Evolutionary conservation across 2,113 vertebrate genomes (phyloP), one percentile per base, ranked within the genome.

Genomic region (Raja brachyura): DNA sequence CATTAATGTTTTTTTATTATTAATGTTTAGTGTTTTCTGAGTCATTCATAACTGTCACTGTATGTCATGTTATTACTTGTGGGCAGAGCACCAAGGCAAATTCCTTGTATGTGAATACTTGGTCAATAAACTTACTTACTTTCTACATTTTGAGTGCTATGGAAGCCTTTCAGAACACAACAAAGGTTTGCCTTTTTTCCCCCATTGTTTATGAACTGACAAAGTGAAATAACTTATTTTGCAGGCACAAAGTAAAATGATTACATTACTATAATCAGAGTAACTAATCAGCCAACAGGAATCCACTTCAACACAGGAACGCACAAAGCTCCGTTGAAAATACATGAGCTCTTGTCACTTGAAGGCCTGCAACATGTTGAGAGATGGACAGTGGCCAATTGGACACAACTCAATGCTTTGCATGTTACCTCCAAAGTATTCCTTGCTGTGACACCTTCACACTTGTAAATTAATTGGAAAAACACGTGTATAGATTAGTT

Each of bases 391-490:
- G 61, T 66, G 88, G 88, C 59, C 20, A 48, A 18, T 92, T 25
- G 31, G 22, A 73, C 18, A 92, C 66, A 92, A 92, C 70, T 70
- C 68, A 94, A 94, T 94, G 85, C 93, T 81, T 93, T 94, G 79
- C 70, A 93, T 93, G 77, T 93, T 93, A 94, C 95, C 94, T 70
- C 83, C 93, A 63, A 93, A 59, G 31, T 31, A 11, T 85, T 81
- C 66, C 66, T 63, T 70, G 33, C 93, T 73, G 78, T n/a, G 93
- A 93, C 93, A 94, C 94, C 95, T 96, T 95, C 94, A 94, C 94
- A 94, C 93, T 70, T 93, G 93, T 94, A 94, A 95, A 95, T 95
- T 94, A 95, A 94, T 94, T 94, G 94, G 94, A 96, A 95, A 94
- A 94, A 94, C 94, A 94, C 93, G 33, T 39, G 90, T 28, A 63